Evolutionary conservation across 1,140 invertebrate genomes (phyloP).

Genomic region (Anthonomus grandis): DNA sequence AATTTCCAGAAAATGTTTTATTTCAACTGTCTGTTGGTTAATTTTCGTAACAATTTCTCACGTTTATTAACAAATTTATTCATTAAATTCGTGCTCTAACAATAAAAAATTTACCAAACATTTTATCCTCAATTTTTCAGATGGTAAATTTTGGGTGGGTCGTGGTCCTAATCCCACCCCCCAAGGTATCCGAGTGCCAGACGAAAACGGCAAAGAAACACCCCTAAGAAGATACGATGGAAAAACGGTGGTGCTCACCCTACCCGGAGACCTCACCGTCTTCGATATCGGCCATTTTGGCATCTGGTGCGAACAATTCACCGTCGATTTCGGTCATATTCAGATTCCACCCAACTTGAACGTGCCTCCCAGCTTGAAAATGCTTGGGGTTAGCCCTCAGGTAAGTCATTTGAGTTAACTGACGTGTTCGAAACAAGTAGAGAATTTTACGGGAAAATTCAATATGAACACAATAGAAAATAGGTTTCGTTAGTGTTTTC

Average conservation of each 20-base stretch:
- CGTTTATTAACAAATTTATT: too few species aligned
- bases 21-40: too few species aligned
- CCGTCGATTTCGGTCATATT: slow-evolving; percentile 87
- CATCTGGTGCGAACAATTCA: slow-evolving; percentile 84
- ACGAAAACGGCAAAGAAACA: slow-evolving; percentile 83
- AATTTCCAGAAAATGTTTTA: too few species aligned
- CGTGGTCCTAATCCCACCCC: slow-evolving; percentile 70
- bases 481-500: too few species aligned
- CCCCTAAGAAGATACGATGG: slow-evolving; percentile 75
- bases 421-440: too few species aligned
- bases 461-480: background rate
- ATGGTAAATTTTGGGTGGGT: slow-evolving; percentile 90
- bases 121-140: too few species aligned
- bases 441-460: background rate
- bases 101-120: too few species aligned
- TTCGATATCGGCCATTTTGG: slow-evolving; percentile 84
- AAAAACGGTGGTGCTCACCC: slow-evolving; percentile 81
- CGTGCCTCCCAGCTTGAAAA: slow-evolving; percentile 86
- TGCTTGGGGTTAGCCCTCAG: slow-evolving; percentile 90
- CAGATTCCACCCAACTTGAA: slow-evolving; percentile 67
- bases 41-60: too few species aligned
- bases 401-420: slow-evolving; percentile 55
- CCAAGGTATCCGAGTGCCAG: slow-evolving; percentile 76
- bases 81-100: too few species aligned
- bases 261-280: slow-evolving; percentile 75